Percentiles rank a stretch among this genome's conserved stretches.
Conservation (phyloP, 2,888 invertebrate genomes). For the Patella depressa region DNA sequence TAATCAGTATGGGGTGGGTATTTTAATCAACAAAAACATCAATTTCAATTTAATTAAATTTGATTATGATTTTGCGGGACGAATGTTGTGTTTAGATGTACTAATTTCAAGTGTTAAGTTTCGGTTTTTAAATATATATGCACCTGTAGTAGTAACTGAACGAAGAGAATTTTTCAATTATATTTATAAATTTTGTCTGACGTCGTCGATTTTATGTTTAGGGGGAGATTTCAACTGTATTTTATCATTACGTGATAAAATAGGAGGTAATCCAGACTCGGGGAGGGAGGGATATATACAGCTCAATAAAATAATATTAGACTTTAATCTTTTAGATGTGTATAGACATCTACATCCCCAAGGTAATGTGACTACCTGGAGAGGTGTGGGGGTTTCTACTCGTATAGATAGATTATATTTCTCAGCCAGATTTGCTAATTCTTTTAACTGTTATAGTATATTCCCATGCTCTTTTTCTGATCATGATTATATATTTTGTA, state of each 20-base stretch:
- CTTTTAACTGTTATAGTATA: neutral
- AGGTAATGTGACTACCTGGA: neutral
- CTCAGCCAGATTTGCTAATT: neutral
- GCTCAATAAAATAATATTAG: neutral
- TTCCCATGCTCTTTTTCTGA: neutral
- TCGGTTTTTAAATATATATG: neutral
- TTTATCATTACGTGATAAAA: too few relatives aligned
- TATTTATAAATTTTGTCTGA: neutral
- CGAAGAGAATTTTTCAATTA: neutral
- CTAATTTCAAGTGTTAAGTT: neutral
- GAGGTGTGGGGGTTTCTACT: neutral
- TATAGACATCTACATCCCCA: neutral
- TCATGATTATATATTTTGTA: neutral
- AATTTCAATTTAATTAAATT: neutral
- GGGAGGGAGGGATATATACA: too few relatives aligned
- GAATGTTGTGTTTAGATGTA: neutral
- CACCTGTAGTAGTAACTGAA: neutral
- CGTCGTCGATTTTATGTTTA: neutral
- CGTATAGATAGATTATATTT: neutral
- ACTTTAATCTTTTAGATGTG: neutral
- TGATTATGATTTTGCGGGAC: neutral
- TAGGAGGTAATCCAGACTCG: too few relatives aligned
- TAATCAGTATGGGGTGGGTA: neutral
- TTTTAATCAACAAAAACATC: neutral
- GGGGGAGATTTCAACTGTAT: neutral